A percentile compares a stretch with the other conserved stretches of the same genome.
phyloP scores from a whole-genome alignment of 1,140 invertebrate species.

The Drosophila aff. region DNA sequence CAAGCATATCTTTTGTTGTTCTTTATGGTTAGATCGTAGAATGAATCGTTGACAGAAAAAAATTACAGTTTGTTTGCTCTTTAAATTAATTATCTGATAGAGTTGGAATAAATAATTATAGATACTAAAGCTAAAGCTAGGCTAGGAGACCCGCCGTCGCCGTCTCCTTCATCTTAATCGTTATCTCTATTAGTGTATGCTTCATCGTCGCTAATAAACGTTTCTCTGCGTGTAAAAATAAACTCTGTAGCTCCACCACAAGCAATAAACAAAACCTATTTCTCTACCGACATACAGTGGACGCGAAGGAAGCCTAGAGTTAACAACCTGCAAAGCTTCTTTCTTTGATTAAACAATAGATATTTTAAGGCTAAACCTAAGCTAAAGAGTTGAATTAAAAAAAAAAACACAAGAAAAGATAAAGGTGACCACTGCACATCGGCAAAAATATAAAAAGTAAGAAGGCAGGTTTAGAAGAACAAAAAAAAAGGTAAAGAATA shows the following conservation, averaged over 20 bases:
- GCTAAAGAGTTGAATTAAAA: slow-evolving; percentile 12
- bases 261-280: slow-evolving; percentile 32
- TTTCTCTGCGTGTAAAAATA: slow-evolving; percentile 55
- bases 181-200: slow-evolving; percentile 38
- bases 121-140: slow-evolving; percentile 70
- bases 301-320: neutral
- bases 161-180: neutral
- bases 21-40: slow-evolving; percentile 45
- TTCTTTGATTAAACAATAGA: slow-evolving; percentile 3
- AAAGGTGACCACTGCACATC: slow-evolving; percentile 25
- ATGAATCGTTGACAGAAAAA: slow-evolving; percentile 52
- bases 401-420: neutral
- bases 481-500: slow-evolving; percentile 13
- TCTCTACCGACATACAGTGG: slow-evolving; percentile 19
- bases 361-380: slow-evolving; percentile 18
- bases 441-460: slow-evolving; percentile 11
- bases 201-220: slow-evolving; percentile 18
- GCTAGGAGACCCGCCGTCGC: slow-evolving; percentile 27
- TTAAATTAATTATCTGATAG: slow-evolving; percentile 40
- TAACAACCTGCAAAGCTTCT: slow-evolving; percentile 17
- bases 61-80: slow-evolving; percentile 62
- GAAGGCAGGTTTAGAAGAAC: slow-evolving; percentile 1
- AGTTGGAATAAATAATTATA: slow-evolving; percentile 50
- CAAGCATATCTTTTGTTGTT: slow-evolving; percentile 31
- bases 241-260: slow-evolving; percentile 53